Evolutionary conservation across 2,113 vertebrate genomes (phyloP).

Genomic region (Calcarius ornatus): DNA sequence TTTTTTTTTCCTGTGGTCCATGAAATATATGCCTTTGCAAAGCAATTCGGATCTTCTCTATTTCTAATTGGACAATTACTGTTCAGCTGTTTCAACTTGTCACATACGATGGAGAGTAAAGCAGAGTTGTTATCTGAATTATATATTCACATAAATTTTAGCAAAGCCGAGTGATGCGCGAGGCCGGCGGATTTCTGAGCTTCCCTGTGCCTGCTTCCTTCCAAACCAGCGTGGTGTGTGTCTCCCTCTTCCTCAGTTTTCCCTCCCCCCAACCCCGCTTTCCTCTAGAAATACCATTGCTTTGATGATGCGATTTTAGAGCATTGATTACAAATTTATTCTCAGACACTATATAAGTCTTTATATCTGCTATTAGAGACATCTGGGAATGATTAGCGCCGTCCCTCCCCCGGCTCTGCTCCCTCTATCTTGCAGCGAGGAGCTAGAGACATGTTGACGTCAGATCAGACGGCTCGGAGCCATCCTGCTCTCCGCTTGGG

Average conservation of each 20-base stretch:
- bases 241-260: background rate
- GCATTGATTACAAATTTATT: slow-evolving; percentile 81
- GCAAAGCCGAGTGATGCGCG: background rate
- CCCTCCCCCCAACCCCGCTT: background rate
- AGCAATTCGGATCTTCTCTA: background rate
- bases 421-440: slow-evolving; percentile 74
- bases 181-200: background rate
- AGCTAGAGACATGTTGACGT: slow-evolving; percentile 82
- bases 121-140: background rate
- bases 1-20: background rate
- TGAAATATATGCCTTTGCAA: background rate
- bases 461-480: slow-evolving; percentile 85
- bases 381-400: slow-evolving; percentile 87
- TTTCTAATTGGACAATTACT: background rate
- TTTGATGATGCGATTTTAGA: slow-evolving; percentile 75
- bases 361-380: slow-evolving; percentile 83
- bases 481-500: slow-evolving; percentile 77
- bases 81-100: background rate
- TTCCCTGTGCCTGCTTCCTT: background rate
- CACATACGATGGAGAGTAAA: background rate
- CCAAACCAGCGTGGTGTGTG: background rate
- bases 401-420: slow-evolving; percentile 70
- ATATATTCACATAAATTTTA: slow-evolving; percentile 24
- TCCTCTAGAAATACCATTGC: slow-evolving; percentile 44
- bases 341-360: slow-evolving; percentile 74